A percentile compares a stretch with the other conserved stretches of the same genome.
Conservation (phyloP, 1,140 invertebrate genomes). For the Drosophila tristis region DNA sequence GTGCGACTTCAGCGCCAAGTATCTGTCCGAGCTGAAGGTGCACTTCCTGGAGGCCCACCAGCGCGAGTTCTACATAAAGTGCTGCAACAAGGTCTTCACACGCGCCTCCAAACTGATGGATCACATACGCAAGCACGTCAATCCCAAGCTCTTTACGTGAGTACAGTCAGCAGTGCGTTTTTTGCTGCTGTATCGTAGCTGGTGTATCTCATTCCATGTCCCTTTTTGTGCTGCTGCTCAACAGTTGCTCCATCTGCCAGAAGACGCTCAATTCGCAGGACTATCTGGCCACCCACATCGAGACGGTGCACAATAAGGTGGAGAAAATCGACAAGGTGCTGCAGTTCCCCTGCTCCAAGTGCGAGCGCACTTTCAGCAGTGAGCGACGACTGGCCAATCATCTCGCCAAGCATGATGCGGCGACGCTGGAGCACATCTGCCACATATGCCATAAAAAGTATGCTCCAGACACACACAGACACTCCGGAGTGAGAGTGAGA, state of each 20-base stretch:
- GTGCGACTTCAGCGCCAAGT: conserved; percentile 60
- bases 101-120: conserved; percentile 71
- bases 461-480: conserved; percentile 1
- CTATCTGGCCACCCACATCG: conserved; percentile 73
- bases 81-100: conserved; percentile 72
- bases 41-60: conserved; percentile 72
- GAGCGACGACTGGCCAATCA: conserved; percentile 66
- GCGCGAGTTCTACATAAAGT: conserved; percentile 71
- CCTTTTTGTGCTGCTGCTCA: too few relatives aligned
- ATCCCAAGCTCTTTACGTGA: conserved; percentile 79
- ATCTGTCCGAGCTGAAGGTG: conserved; percentile 61
- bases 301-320: conserved; percentile 72
- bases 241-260: conserved; percentile 73
- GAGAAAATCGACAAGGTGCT: conserved; percentile 54
- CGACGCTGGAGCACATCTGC: conserved; percentile 67
- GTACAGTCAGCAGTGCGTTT: not conserved
- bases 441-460: conserved; percentile 73
- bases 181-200: not conserved
- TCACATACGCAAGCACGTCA: conserved; percentile 75
- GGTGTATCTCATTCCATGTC: not conserved
- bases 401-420: conserved; percentile 68
- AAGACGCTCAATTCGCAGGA: conserved; percentile 73
- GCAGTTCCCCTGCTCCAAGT: conserved; percentile 68
- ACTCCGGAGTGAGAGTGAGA: not conserved
- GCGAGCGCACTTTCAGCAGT: conserved; percentile 71